Base-by-base conservation (phyloP, 92 coral and sea anemone species). In the Palythoa grandiflora region DNA sequence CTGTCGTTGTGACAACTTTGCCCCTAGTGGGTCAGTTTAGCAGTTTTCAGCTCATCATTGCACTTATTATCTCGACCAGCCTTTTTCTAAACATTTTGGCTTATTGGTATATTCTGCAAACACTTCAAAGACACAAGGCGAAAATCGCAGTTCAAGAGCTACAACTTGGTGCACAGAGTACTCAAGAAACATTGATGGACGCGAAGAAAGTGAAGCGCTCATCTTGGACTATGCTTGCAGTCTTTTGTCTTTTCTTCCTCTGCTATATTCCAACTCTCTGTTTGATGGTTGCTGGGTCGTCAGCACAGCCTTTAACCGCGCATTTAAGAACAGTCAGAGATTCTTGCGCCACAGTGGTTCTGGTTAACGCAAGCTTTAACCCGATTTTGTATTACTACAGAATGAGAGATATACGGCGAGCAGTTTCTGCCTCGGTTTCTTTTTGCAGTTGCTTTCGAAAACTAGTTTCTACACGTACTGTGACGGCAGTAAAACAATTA, bases 201-300 rank as follows among this genome's bases (percentile, higher is more conserved):
- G 47, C 65, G 6, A 81, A 11, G 39, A 66, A 44, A 40, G 40
- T 81, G 11, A 81, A 48, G 44, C 74, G 86, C 0, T 81, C 86
- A 3, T 81, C 86, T 21, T 61, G 86, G 86, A 81, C 86, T 63
- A 81, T 81, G 86, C 28, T 81, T 0, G 55, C 57, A 7, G 86
- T 81, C 60, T 81, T 36, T 81, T 65, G 57, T 36, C 53, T 81
- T 38, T 81, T 44, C 57, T 81, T 81, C 28, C 7, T 35, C 5
- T 81, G 86, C 20, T 81, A 81, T 2, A 65, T 65, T 47, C 86
- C 86, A 47, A 63, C 59, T 48, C 60, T 81, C 19, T 65, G 37
- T 9, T 19, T 66, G 1, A 66, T 66, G 86, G 66, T 81, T 53
- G 44, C 73, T 2, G 86, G 86, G 13, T 81, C 86, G 1, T 44